Conservation (phyloP, 2,113 vertebrate species). For the Prochilodus magdalenae region DNA sequence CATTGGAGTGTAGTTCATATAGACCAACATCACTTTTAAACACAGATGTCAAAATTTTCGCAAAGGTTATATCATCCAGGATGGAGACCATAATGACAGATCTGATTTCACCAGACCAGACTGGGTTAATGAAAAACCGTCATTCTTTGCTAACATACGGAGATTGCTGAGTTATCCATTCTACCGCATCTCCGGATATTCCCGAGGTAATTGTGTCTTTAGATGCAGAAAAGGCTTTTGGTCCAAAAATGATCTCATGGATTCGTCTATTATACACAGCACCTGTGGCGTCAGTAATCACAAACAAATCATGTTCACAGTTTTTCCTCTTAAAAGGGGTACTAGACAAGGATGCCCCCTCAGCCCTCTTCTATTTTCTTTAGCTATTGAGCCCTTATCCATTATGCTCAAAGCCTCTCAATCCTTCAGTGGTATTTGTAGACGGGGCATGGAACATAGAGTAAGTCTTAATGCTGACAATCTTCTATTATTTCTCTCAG, state of each 20-base stretch:
- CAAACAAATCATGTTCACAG: too few species aligned
- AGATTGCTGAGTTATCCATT: constrained; percentile 1
- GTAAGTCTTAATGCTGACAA: background rate
- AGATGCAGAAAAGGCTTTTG: background rate
- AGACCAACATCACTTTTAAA: too few species aligned
- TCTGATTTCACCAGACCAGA: background rate
- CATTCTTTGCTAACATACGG: background rate
- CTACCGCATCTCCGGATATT: background rate
- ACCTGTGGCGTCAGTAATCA: too few species aligned
- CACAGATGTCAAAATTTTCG: background rate
- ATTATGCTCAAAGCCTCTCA: background rate
- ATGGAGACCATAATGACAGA: background rate
- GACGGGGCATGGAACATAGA: constrained; percentile 11
- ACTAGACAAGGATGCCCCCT: too few species aligned
- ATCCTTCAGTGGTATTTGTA: background rate
- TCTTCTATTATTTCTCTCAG: constrained; percentile 19
- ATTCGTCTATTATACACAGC: background rate
- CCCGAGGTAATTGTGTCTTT: background rate
- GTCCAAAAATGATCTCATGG: constrained; percentile 10
- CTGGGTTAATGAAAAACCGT: background rate
- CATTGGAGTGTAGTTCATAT: too few species aligned
- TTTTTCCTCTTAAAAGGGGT: too few species aligned
- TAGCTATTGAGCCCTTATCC: constrained; percentile 25
- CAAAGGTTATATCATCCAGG: background rate
- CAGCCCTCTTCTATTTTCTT: constrained; percentile 13